phyloP scores from a whole-genome alignment of 2,888 invertebrate species.

The Podabrus alpinus region DNA sequence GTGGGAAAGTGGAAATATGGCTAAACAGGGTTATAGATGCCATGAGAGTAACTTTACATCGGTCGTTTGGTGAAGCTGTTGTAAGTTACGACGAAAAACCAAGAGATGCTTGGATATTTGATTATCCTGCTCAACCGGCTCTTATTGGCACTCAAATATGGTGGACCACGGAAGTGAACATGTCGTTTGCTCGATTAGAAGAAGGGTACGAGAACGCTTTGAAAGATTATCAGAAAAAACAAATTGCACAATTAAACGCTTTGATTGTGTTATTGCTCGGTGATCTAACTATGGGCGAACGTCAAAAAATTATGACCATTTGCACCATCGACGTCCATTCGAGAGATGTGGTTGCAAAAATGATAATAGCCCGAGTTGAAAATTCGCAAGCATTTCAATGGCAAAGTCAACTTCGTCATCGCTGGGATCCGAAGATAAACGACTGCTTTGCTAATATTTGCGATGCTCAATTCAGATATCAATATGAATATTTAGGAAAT shows the following conservation, averaged over 20 bases:
- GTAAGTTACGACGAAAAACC: conserved; percentile 85
- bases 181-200: conserved; percentile 85
- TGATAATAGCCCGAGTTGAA: conserved; percentile 83
- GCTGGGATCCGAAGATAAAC: conserved; percentile 80
- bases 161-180: conserved; percentile 94
- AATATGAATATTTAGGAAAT: conserved; percentile 93
- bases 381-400: conserved; percentile 81
- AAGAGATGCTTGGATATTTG: conserved; percentile 89
- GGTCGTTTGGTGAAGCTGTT: conserved; percentile 80
- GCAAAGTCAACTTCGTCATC: conserved; percentile 84
- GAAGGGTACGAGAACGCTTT: conserved; percentile 93
- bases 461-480: conserved; percentile 89
- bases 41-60: conserved; percentile 80
- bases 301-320: conserved; percentile 96
- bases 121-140: conserved; percentile 90
- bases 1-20: conserved; percentile 92
- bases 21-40: conserved; percentile 82
- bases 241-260: conserved; percentile 80
- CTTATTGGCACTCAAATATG: conserved; percentile 91
- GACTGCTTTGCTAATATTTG: conserved; percentile 95
- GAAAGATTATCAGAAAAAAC: conserved; percentile 90
- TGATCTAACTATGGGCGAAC: conserved; percentile 78
- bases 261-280: conserved; percentile 83
- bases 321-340: conserved; percentile 96
- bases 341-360: conserved; percentile 87